Evolutionary conservation across 1,140 invertebrate species (phyloP).

Genomic region (Yoshiicerus persimilis): DNA sequence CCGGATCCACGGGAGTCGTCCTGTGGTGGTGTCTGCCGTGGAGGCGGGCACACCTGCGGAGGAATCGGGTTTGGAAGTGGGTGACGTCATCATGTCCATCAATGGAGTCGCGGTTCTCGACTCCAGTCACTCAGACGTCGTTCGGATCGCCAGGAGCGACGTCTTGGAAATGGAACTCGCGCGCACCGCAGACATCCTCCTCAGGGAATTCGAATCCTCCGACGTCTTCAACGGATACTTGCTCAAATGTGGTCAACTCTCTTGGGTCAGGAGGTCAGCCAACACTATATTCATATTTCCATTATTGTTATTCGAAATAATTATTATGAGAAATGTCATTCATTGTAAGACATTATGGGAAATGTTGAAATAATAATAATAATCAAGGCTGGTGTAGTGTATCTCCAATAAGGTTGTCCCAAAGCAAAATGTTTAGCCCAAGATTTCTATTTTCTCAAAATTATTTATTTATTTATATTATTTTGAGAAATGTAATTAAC

Average conservation of each 20-base stretch:
- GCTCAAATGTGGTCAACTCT: conserved; percentile 39
- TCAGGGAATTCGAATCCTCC: conserved; percentile 45
- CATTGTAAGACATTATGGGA: too few relatives aligned
- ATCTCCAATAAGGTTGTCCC: too few relatives aligned
- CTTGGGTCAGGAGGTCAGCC: conserved; percentile 63
- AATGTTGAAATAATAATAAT: too few relatives aligned
- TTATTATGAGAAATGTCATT: too few relatives aligned
- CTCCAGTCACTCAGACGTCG: conserved; percentile 91
- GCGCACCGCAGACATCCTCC: conserved; percentile 72
- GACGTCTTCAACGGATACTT: conserved; percentile 45
- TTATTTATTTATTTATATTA: too few relatives aligned
- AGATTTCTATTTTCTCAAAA: too few relatives aligned
- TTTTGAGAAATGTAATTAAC: too few relatives aligned
- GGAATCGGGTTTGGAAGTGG: conserved; percentile 85
- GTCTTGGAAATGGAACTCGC: conserved; percentile 84
- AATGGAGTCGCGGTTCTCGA: conserved; percentile 89
- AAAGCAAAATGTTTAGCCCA: too few relatives aligned
- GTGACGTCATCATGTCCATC: conserved; percentile 89
- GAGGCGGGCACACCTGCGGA: conserved; percentile 88
- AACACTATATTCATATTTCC: not conserved
- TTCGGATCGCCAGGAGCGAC: conserved; percentile 84
- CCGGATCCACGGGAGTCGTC: conserved; percentile 90
- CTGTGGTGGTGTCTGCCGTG: conserved; percentile 92
- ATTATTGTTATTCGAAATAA: too few relatives aligned
- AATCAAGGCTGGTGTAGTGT: too few relatives aligned